phyloP scores from a whole-genome alignment of 2,113 vertebrate species.

The Gymnogyps californianus region DNA sequence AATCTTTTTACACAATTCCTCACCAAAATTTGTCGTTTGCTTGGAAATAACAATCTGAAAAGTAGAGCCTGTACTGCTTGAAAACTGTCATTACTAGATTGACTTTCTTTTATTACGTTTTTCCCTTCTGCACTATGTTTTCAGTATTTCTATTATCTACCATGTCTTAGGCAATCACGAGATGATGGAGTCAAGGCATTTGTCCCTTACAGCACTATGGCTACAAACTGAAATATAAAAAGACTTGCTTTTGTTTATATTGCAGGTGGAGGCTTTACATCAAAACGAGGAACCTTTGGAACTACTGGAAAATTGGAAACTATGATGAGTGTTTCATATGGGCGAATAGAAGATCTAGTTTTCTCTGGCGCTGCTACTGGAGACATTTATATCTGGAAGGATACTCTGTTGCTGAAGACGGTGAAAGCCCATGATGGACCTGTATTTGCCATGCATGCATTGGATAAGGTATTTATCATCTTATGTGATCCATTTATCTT shows the following conservation, averaged over 20 bases:
- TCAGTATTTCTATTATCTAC: background rate
- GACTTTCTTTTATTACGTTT: background rate
- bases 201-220: background rate
- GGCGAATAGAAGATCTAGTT: conserved; percentile 87
- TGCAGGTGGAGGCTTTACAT: conserved; percentile 92
- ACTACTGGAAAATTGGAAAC: conserved; percentile 87
- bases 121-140: background rate
- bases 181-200: background rate
- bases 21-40: background rate
- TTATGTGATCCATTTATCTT: background rate
- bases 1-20: background rate
- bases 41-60: background rate
- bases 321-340: conserved; percentile 94
- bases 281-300: conserved; percentile 89
- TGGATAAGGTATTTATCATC: conserved; percentile 87
- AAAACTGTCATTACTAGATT: background rate
- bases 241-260: background rate
- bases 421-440: conserved; percentile 96
- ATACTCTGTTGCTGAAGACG: conserved; percentile 87
- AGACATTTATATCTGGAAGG: conserved; percentile 97
- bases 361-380: conserved; percentile 93
- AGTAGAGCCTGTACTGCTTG: background rate
- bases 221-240: background rate
- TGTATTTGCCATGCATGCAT: conserved; percentile 93
- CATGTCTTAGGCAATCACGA: background rate